Conservation (phyloP, 2,888 invertebrate genomes). For the Noctua comes region DNA sequence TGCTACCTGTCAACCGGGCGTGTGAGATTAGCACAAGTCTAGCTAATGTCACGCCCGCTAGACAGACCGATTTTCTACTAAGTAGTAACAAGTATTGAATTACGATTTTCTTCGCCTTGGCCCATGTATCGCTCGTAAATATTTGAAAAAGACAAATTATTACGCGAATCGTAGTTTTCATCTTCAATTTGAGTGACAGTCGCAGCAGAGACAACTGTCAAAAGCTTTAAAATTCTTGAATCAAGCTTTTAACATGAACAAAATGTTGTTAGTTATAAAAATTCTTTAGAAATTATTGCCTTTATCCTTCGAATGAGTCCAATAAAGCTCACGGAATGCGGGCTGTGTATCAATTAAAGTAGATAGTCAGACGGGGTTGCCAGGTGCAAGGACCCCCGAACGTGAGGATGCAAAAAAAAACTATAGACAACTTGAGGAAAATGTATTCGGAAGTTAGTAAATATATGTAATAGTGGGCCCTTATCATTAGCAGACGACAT, state of each 20-base stretch:
- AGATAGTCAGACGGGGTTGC: conserved; percentile 77
- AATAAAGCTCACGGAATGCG: conserved; percentile 83
- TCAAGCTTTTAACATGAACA: conserved; percentile 35
- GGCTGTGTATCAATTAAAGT: conserved; percentile 86
- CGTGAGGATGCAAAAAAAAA: conserved; percentile 25
- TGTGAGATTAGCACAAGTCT: too few species aligned
- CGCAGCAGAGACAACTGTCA: background rate
- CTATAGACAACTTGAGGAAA: conserved; percentile 15
- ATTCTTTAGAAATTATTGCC: conserved; percentile 74
- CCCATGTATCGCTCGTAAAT: too few species aligned
- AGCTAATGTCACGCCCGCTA: too few species aligned
- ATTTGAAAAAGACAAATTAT: background rate
- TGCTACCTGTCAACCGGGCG: too few species aligned
- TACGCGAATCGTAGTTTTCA: background rate
- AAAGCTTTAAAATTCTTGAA: conserved; percentile 23
- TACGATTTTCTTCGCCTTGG: too few species aligned
- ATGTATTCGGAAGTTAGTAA: conserved; percentile 14
- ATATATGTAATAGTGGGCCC: conserved; percentile 17
- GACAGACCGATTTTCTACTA: too few species aligned
- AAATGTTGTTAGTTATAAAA: conserved; percentile 72
- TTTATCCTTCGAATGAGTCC: conserved; percentile 73
- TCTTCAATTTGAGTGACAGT: background rate
- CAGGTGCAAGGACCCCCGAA: conserved; percentile 59
- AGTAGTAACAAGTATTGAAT: too few species aligned
- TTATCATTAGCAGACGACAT: conserved; percentile 34